These are phyloP conservation scores for Saccostrea cuccullata DNA, from an alignment of 1,140 invertebrate genomes.

Conservation along the genomic window DNA sequence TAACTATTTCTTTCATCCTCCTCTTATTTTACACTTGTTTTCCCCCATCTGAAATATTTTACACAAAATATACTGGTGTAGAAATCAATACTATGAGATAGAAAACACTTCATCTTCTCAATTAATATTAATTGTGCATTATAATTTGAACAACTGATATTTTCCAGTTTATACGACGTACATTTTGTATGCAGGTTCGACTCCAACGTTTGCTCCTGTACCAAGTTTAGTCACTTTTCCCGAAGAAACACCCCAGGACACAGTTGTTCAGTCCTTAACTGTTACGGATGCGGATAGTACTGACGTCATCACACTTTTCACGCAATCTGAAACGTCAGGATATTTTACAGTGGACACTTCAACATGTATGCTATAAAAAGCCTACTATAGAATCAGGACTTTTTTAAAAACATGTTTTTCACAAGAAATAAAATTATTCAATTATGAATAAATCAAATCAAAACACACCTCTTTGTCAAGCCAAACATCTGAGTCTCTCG, in stretches of 20 bases:
- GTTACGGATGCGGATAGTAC: constrained; percentile 24
- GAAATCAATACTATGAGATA: too few relatives aligned
- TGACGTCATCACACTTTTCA: constrained; percentile 3
- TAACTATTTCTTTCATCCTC: too few relatives aligned
- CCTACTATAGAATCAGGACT: background rate
- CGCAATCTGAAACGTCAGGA: background rate
- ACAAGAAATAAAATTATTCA: too few relatives aligned
- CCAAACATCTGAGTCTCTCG: too few relatives aligned
- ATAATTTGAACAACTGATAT: too few relatives aligned
- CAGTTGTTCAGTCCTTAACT: background rate
- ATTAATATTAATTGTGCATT: too few relatives aligned
- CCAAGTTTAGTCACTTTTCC: background rate
- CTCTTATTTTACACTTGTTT: too few relatives aligned
- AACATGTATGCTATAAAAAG: background rate
- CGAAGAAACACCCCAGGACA: background rate
- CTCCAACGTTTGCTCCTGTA: background rate
- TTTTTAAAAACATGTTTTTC: background rate
- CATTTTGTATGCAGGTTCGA: background rate
- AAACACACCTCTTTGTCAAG: background rate
- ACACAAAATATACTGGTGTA: too few relatives aligned
- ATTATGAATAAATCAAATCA: too few relatives aligned
- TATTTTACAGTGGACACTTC: constrained; percentile 22
- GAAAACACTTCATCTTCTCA: too few relatives aligned
- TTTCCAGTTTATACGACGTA: too few relatives aligned
- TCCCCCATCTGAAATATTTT: too few relatives aligned